Evolutionary conservation across 2,888 invertebrate genomes (phyloP), one percentile per base, ranked within the genome.

Genomic region (Leucophenga montana): DNA sequence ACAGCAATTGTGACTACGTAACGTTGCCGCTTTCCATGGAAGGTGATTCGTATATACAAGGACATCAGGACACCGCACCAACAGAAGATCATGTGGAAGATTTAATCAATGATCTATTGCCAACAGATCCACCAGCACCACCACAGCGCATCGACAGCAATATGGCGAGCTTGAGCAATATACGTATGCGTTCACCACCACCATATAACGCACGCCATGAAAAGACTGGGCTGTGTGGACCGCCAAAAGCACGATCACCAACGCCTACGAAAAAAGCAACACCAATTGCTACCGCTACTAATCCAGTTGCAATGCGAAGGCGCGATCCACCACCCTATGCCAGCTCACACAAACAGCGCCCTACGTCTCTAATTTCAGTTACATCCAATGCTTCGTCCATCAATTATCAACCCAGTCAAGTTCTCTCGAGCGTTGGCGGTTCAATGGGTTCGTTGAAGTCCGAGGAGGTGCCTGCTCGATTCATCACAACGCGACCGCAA

Each of bases 1-100:
- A 96, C 86, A 96, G 96, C 0, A 95, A 96, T 82, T 95, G 95
- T 33, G 96, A 97, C 87, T 97, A 97, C 85, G 96, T 96, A 1
- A 94, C 95, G 72, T 89, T 95, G 83, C 92, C 93, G 1, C 80
- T 92, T 66, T 90, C 91, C 0, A 90, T 91, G 85, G 85, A 83
- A 59, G 91, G 91, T 22, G 91, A 91, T 77, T 91, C 91, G 84
- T 92, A 91, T 81, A 89, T 91, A 72, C 90, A 91, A 75, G 91
- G 91, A 0, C 91, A 91, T 74, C 90, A 91, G 85, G 91, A 91
- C 75, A 91, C 91, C 13, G 91, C 91, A 44, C 91, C 91, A n/a
- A 90, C 91, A 1, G 91, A 91, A 71, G 91, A 91, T 71, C 79
- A 82, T 44, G 72, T 75, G 3, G 79, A 82, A 16, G 83, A 85